phyloP scores from a whole-genome alignment of 2,797 vertebrate genomes.

The Parauchenoglanis ngamensis region DNA sequence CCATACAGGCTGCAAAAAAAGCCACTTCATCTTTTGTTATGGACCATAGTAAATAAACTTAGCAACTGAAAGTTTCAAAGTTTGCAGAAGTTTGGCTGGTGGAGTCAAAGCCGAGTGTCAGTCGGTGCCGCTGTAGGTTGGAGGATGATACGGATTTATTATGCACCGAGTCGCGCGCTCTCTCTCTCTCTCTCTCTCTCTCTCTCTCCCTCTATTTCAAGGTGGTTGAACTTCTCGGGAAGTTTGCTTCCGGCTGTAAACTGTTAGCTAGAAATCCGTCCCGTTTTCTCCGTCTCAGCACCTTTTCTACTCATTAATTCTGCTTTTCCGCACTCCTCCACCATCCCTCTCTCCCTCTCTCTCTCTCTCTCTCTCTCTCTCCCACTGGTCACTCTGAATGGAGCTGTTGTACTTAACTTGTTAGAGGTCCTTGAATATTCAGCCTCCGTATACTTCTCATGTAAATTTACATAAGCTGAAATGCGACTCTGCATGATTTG shows the following conservation, averaged over 20 bases:
- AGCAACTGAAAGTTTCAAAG: slow-evolving; percentile 5
- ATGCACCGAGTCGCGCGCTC: slow-evolving; percentile 62
- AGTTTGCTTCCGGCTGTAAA: slow-evolving; percentile 59
- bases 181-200: slow-evolving; percentile 39
- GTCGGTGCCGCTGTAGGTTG: slow-evolving; percentile 66
- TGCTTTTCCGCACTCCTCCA: slow-evolving; percentile 60
- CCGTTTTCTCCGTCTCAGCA: slow-evolving; percentile 60
- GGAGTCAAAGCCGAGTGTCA: slow-evolving; percentile 59
- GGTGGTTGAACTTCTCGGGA: slow-evolving; percentile 53
- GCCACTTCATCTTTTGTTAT: slow-evolving; percentile 17
- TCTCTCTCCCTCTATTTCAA: slow-evolving; percentile 39
- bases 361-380: slow-evolving; percentile 37
- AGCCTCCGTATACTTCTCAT: slow-evolving; percentile 77
- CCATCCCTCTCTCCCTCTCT: slow-evolving; percentile 45
- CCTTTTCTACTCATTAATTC: slow-evolving; percentile 80
- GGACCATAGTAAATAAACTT: not conserved
- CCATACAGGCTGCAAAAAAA: slow-evolving; percentile 13
- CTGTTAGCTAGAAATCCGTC: slow-evolving; percentile 64
- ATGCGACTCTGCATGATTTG: slow-evolving; percentile 59
- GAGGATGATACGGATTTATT: slow-evolving; percentile 69
- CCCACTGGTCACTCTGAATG: slow-evolving; percentile 71
- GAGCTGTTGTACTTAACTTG: slow-evolving; percentile 68
- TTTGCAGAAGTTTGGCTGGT: slow-evolving; percentile 25
- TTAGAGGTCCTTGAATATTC: slow-evolving; percentile 71
- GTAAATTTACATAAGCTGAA: slow-evolving; percentile 71